Conservation (phyloP, 1,140 invertebrate species). For the Theocolax elegans region DNA sequence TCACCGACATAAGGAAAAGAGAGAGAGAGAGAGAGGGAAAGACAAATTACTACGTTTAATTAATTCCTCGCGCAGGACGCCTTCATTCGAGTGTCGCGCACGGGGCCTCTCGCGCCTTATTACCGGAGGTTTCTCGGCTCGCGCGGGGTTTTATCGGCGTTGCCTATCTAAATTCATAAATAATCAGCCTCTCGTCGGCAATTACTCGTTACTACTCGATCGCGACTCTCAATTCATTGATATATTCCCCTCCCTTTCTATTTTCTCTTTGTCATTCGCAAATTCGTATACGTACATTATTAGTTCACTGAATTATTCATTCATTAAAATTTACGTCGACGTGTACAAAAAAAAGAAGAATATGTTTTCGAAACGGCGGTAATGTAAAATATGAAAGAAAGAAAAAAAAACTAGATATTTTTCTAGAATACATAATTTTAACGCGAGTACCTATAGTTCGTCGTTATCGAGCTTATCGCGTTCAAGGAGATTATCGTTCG, state of each 20-base stretch:
- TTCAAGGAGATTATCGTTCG: conserved; percentile 2
- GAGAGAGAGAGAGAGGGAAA: no score
- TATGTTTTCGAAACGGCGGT: not conserved
- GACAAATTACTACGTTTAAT: conserved; percentile 33
- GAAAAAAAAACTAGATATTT: not conserved
- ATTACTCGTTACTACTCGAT: not conserved
- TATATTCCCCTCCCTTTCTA: no score
- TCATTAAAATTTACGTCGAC: no score
- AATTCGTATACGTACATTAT: no score
- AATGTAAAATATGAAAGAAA: not conserved
- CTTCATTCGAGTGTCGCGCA: conserved; percentile 20
- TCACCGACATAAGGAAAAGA: no score
- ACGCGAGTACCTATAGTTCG: no score
- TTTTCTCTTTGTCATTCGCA: no score
- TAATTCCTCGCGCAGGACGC: conserved; percentile 24
- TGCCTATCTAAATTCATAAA: conserved; percentile 38
- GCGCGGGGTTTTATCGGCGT: conserved; percentile 21
- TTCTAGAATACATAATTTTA: no score
- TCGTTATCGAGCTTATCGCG: conserved; percentile 1
- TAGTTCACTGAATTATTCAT: no score
- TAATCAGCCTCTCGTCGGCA: conserved; percentile 24
- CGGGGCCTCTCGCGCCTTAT: conserved; percentile 8
- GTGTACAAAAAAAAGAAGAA: no score
- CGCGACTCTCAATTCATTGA: not conserved
- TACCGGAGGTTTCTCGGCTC: not conserved